These are phyloP conservation scores for Unio pictorum DNA, from an alignment of 2,888 invertebrate species.

Conservation along the genomic window DNA sequence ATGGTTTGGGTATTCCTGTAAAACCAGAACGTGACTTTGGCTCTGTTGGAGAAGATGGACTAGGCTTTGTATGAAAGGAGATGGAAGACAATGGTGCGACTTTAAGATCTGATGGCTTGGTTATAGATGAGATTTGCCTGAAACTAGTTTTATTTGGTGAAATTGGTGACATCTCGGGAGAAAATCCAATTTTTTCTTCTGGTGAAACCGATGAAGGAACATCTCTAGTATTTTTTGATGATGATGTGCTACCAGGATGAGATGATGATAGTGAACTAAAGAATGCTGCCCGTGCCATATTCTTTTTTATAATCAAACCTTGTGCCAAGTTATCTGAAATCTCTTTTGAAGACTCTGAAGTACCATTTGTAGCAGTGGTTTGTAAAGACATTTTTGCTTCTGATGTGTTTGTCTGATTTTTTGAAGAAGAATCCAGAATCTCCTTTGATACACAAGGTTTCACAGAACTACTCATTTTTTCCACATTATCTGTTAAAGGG, in stretches of 20 bases:
- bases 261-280: conserved; percentile 57
- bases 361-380: conserved; percentile 9
- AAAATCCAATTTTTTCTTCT: conserved; percentile 17
- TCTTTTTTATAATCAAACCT: conserved; percentile 35
- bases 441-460: no score
- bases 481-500: no score
- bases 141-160: conserved; percentile 6
- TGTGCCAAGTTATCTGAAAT: conserved; percentile 12
- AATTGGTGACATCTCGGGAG: conserved; percentile 2
- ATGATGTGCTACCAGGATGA: conserved; percentile 40
- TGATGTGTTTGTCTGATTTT: no score
- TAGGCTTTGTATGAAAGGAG: conserved; percentile 27
- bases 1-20: conserved; percentile 4
- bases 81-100: conserved; percentile 18
- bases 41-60: conserved; percentile 29
- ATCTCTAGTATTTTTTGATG: conserved; percentile 25
- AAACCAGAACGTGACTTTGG: conserved; percentile 6
- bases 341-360: conserved; percentile 4
- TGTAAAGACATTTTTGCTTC: conserved; percentile 5
- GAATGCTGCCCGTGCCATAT: conserved; percentile 52
- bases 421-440: no score
- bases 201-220: conserved; percentile 27
- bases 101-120: conserved; percentile 31
- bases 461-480: no score
- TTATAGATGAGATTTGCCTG: conserved; percentile 8